Base-by-base conservation (phyloP, 1,140 invertebrate species). In the Portunus trituberculatus region DNA sequence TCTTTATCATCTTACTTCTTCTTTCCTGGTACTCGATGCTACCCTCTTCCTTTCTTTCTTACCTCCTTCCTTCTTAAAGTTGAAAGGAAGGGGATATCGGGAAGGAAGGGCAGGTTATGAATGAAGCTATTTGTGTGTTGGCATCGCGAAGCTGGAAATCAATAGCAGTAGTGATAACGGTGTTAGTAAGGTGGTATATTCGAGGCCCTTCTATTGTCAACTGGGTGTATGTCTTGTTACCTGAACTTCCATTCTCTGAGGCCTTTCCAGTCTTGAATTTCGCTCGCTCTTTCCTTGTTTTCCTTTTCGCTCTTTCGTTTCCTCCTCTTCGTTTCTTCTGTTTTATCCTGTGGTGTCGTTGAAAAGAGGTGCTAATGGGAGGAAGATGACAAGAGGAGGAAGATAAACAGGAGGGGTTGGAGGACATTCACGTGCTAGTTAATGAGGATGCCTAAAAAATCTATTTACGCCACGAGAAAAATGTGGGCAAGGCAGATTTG, bases 61-160 rank as follows among this genome's bases (percentile, higher is more conserved):
- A 0, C 52, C n/a, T n/a, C 67, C n/a, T 20, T 76, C 20, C n/a
- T n/a, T 25, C 67, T 76, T 76, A 76, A 76, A 76, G 67, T 25
- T 76, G 67, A n/a, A n/a, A 76, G 67, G 67, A 76, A 8, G 67
- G 25, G n/a, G 67, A 76, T 76, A 76, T 76, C 67, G 67, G 67
- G 67, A n/a, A 76, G 25, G 67, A n/a, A 76, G 67, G 25, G 20
- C 67, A 76, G 67, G 67, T 76, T 76, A 76, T 76, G 67, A 76
- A 76, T 76, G 67, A 76, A 25, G 67, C 25, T 76, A 76, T 76
- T 76, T 76, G 67, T 76, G 67, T 76, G 67, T 76, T 76, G 67
- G 67, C 67, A 76, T n/a, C 67, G n/a, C 67, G n/a, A 76, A 76
- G 67, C n/a, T 76, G 67, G 67, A 76, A 76, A 76, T 76, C 67